Base-by-base conservation (phyloP, 2,888 invertebrate species). In the Dryobota labecula region DNA sequence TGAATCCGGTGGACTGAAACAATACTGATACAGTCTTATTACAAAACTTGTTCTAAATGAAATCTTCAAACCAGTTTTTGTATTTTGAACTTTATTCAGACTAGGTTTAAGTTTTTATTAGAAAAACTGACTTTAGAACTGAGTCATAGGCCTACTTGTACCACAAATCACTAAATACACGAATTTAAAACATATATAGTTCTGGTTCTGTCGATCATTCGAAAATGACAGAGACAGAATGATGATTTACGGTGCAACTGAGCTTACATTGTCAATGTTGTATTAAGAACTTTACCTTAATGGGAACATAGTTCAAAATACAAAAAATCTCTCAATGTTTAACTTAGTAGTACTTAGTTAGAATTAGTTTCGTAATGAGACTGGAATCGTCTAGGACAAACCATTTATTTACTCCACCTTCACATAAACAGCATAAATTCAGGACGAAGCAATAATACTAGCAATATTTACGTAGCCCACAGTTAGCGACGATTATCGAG, bases 401-500 rank as follows among this genome's bases (percentile, higher is more conserved):
- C 24, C 2, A 15, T 69, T 58, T 60, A 56, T 73, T 66, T 47
- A 51, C 47, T 54, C 6, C 15, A 82, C 68, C 61, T 73, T 66
- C 33, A 54, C 51, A 72, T 72, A 79, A 67, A 78, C 54, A 78
- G 73, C 45, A 79, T 72, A 72, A 82, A 78, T 80, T 82, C 67
- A 18, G 66, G 49, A 38, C n/a, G 63, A 62, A 69, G 74, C 76
- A 76, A 81, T 84, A 85, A 73, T 76, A 68, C 64, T 69, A 78
- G 83, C 86, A 75, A 87, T 90, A 91, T 91, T 90, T 90, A 90
- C 89, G 88, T 85, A 80, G 65, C 73, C 82, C 86, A 91, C 94
- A 93, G 93, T 94, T 94, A 94, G 93, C 90, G 88, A 90, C 93
- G 94, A 95, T 95, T 95, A 95, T 95, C 94, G 90, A 87, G 92